A percentile compares a stretch with the other conserved stretches of the same genome.
These are phyloP conservation scores for Neodiprion virginianus DNA, from an alignment of 1,140 invertebrate species.

Conservation along the genomic window DNA sequence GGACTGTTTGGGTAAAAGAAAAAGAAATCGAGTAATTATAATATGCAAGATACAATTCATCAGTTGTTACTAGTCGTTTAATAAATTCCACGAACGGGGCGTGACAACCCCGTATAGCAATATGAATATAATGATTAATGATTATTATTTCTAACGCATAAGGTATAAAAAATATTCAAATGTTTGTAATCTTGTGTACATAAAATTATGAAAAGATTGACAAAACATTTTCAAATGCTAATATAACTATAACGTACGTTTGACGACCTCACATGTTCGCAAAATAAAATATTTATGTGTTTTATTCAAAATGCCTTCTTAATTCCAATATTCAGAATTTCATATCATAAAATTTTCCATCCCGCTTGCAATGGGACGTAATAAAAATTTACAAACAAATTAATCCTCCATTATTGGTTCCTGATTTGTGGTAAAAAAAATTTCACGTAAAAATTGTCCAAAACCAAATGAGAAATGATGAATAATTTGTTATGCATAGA, in stretches of 20 bases:
- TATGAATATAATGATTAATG: conserved; percentile 33
- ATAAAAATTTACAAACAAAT: too few species aligned
- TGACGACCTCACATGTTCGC: conserved; percentile 34
- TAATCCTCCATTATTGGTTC: too few species aligned
- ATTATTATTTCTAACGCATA: conserved; percentile 44
- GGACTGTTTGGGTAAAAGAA: conserved; percentile 15
- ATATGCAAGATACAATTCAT: conserved; percentile 13
- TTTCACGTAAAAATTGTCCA: neutral
- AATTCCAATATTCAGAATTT: neutral
- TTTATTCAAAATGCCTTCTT: conserved; percentile 23
- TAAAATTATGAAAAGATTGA: conserved; percentile 34
- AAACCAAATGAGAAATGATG: neutral
- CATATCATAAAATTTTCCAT: neutral
- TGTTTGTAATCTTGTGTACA: conserved; percentile 53
- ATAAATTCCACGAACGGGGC: conserved; percentile 3
- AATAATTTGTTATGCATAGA: too few species aligned
- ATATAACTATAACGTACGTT: conserved; percentile 31
- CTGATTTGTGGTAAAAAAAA: neutral
- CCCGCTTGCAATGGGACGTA: too few species aligned
- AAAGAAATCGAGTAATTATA: neutral
- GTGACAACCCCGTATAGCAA: conserved; percentile 33
- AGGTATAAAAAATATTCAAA: conserved; percentile 41
- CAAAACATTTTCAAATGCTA: conserved; percentile 34
- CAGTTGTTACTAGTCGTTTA: conserved; percentile 20
- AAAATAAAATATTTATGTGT: conserved; percentile 38